Base-by-base conservation (phyloP, 2,797 vertebrate genomes). In the Coreius guichenoti region DNA sequence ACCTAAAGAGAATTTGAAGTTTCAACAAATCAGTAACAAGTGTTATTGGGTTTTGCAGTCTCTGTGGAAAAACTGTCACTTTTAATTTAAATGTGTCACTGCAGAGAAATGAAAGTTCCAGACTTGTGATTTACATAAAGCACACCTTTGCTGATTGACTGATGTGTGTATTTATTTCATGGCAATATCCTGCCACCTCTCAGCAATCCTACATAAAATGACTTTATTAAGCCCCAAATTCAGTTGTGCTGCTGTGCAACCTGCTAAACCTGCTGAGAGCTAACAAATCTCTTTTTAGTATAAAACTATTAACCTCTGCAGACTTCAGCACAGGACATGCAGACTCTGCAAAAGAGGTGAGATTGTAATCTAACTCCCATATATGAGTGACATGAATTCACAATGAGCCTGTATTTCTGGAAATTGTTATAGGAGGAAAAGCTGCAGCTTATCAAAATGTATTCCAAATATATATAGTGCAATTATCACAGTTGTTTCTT, bases 281-380 rank as follows among this genome's bases (percentile, higher is more conserved):
- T 86, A 88, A 85, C 74, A 87, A 89, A 89, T 81, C 74, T 82
- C 43, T 87, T 88, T 88, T 90, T 76, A 45, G 90, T 91, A 81
- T 89, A 85, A 92, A 92, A 87, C 89, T 76, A 91, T 92, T 93
- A 92, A 91, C 93, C 91, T 92, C 88, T 84, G 80, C 65, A 85
- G 87, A 85, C 80, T 36, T 61, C 80, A 90, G 81, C 86, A 80
- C 83, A 82, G 87, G 88, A 88, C 90, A 88, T 91, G 85, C 90
- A 90, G 85, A 5, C 69, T 45, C 39, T 86, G 78, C 39, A 39
- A 26, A 86, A 56, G 21, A 82, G 47, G 61, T 80, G 70, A 72
- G 75, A 86, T 80, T 85, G 72, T 90, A 86, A 17, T 83, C 47
- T 77, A 49, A 51, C 47, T 67, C 69, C 67, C 13, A 65, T 21